A percentile compares a stretch with the other conserved stretches of the same genome.
Conservation (phyloP, 1,140 invertebrate species). For the Brachionus paranguensis region DNA sequence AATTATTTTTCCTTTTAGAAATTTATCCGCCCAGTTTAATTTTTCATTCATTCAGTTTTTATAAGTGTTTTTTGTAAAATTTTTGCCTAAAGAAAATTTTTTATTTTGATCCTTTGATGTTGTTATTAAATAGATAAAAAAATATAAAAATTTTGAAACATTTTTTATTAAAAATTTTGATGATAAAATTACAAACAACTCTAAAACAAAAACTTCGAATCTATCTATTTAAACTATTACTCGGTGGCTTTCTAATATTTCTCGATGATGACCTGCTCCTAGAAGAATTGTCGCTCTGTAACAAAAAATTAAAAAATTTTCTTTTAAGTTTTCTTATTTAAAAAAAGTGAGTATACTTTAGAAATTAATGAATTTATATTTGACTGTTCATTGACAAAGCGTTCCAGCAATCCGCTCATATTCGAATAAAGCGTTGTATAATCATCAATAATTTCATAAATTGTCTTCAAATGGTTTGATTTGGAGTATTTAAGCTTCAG, state of each 20-base stretch:
- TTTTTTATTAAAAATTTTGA: neutral
- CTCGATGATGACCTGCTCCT: conserved; percentile 6
- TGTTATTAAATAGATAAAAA: neutral
- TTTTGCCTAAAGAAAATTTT: neutral
- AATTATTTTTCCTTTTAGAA: no score
- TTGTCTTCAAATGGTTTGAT: conserved; percentile 20
- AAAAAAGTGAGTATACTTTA: neutral
- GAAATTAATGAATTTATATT: neutral
- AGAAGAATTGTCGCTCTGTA: neutral
- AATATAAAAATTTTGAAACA: neutral
- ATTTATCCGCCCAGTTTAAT: no score
- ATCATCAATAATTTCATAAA: conserved; percentile 33
- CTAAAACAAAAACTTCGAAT: neutral
- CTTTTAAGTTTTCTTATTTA: neutral
- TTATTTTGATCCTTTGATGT: neutral
- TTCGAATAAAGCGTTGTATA: conserved; percentile 29
- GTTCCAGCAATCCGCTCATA: conserved; percentile 4
- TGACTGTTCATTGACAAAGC: conserved; percentile 24
- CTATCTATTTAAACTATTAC: conserved; percentile 7
- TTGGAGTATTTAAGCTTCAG: conserved; percentile 12
- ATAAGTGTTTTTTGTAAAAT: neutral
- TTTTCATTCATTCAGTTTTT: no score
- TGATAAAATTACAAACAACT: neutral
- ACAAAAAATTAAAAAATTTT: neutral
- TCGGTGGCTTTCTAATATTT: neutral